Percentiles rank a stretch among this genome's conserved stretches.
Evolutionary conservation across 2,888 invertebrate genomes (phyloP).

Genomic region (Uloborus plumipes): DNA sequence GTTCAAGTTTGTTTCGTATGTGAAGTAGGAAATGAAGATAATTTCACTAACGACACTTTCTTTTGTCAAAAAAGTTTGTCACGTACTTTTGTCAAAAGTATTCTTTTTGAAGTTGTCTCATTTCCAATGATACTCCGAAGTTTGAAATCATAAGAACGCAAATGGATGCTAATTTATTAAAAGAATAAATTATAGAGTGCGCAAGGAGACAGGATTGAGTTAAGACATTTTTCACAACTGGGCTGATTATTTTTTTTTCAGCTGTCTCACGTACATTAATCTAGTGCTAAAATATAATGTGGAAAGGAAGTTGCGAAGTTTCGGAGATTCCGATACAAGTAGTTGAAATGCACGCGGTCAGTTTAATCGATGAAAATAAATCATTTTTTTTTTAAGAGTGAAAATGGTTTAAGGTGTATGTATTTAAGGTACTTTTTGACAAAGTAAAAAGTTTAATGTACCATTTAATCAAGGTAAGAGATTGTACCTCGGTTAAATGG

Average conservation of each 20-base stretch:
- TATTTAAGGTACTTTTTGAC: too few relatives aligned
- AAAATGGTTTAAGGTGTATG: constrained; percentile 6
- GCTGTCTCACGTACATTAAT: constrained; percentile 1
- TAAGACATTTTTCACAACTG: constrained; percentile 14
- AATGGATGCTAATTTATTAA: constrained; percentile 43
- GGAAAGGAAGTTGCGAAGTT: constrained; percentile 3
- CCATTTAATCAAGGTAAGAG: too few relatives aligned
- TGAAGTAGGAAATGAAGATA: too few relatives aligned
- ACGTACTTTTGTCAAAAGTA: constrained; percentile 14
- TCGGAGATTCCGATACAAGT: constrained; percentile 7
- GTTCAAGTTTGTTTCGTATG: too few relatives aligned
- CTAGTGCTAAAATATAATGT: not conserved
- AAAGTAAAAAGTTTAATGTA: too few relatives aligned
- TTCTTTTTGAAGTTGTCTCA: too few relatives aligned
- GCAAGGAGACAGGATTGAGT: constrained; percentile 17
- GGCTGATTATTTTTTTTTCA: not conserved
- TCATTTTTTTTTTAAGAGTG: not conserved
- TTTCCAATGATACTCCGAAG: too few relatives aligned
- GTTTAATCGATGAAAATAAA: constrained; percentile 4
- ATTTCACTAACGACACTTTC: too few relatives aligned
- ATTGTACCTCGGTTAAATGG: too few relatives aligned
- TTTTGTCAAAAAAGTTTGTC: not conserved
- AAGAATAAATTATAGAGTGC: constrained; percentile 39
- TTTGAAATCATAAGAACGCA: not conserved
- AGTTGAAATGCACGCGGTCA: constrained; percentile 1